These are phyloP conservation scores for Zaprionus tsacasi DNA, from an alignment of 1,140 invertebrate genomes.

Conservation along the genomic window DNA sequence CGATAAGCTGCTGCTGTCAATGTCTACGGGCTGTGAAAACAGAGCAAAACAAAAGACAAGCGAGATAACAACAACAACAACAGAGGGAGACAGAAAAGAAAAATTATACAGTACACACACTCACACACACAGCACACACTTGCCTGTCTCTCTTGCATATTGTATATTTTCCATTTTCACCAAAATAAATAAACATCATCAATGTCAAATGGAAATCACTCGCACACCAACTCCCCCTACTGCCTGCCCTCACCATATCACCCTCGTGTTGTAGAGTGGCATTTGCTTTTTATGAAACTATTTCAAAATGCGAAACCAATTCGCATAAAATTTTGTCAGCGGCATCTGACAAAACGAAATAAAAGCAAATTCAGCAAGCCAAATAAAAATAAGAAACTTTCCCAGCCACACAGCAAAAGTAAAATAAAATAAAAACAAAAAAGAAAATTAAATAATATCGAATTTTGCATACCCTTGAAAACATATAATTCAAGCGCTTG, in stretches of 20 bases:
- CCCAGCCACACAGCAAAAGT: slow-evolving; percentile 1
- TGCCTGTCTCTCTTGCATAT: slow-evolving; percentile 33
- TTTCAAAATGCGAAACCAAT: slow-evolving; percentile 81
- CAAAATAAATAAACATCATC: slow-evolving; percentile 82
- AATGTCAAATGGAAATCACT: slow-evolving; percentile 81
- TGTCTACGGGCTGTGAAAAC: slow-evolving; percentile 43
- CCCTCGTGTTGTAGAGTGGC: slow-evolving; percentile 25
- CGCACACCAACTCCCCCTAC: slow-evolving; percentile 29
- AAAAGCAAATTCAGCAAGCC: slow-evolving; percentile 56
- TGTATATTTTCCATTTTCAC: slow-evolving; percentile 81
- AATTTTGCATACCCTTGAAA: no score
- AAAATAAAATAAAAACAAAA: slow-evolving; percentile 18
- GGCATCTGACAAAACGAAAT: slow-evolving; percentile 62
- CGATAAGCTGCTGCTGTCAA: slow-evolving; percentile 51
- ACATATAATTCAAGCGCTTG: no score
- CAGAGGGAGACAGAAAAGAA: slow-evolving; percentile 29
- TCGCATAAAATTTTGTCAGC: slow-evolving; percentile 82
- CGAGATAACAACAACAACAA: slow-evolving; percentile 34
- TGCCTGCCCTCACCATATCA: not conserved
- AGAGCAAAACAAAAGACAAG: slow-evolving; percentile 31
- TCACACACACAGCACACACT: slow-evolving; percentile 7
- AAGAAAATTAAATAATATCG: no score
- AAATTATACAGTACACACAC: slow-evolving; percentile 54
- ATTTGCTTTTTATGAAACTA: slow-evolving; percentile 82
- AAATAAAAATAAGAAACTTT: slow-evolving; percentile 67